Evolutionary conservation across 2,888 invertebrate genomes (phyloP).

Genomic region (Noctua fimbriata): DNA sequence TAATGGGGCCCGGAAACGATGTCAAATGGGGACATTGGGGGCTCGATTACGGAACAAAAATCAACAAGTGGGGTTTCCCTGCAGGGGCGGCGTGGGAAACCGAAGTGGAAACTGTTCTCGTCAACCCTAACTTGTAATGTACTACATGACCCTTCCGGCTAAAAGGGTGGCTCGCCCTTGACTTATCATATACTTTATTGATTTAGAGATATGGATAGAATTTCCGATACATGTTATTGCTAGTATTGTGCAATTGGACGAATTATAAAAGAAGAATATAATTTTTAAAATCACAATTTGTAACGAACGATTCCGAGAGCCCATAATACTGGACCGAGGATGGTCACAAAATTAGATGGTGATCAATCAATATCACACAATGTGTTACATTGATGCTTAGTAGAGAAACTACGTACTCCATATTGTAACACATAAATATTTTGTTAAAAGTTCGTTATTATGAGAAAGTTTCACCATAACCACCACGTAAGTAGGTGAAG

Average conservation of each 20-base stretch:
- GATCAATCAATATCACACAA: constrained; percentile 13
- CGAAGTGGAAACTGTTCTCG: constrained; percentile 84
- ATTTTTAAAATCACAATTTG: not conserved
- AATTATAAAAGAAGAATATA: not conserved
- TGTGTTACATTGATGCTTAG: not conserved
- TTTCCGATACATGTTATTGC: constrained; percentile 17
- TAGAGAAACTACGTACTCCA: constrained; percentile 2
- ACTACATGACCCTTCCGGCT: constrained; percentile 81
- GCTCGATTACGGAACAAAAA: constrained; percentile 83
- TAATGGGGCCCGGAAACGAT: constrained; percentile 82
- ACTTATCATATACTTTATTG: constrained; percentile 56
- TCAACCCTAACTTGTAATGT: constrained; percentile 77
- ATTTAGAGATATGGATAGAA: constrained; percentile 52
- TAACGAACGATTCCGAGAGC: not conserved
- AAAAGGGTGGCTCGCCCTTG: constrained; percentile 60
- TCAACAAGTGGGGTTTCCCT: constrained; percentile 87
- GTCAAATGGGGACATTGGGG: constrained; percentile 78
- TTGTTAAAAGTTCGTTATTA: constrained; percentile 46
- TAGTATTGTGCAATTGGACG: not conserved
- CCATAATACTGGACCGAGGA: not conserved
- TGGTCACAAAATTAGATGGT: not conserved
- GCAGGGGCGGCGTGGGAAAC: constrained; percentile 86
- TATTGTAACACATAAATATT: constrained; percentile 44
- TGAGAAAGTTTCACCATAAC: constrained; percentile 53
- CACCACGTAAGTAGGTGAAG: constrained; percentile 34